Evolutionary conservation across 2,797 vertebrate genomes (phyloP).

Genomic region (Etheostoma perlongum): DNA sequence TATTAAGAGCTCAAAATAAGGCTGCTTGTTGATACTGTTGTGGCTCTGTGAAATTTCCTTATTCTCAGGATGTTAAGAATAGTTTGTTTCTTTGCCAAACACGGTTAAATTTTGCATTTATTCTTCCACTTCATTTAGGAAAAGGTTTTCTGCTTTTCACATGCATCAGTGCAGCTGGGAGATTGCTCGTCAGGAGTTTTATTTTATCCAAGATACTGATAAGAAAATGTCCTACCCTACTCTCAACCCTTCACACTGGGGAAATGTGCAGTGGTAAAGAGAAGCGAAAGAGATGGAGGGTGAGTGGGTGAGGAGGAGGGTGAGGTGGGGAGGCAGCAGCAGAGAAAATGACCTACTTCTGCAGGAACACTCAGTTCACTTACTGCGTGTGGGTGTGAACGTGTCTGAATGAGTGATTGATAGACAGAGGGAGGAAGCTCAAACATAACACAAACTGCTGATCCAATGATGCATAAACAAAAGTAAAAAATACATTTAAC

Average conservation of each 20-base stretch:
- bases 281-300: slow-evolving; percentile 11
- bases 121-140: background rate
- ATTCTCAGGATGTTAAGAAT: background rate
- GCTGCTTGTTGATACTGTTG: background rate
- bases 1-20: no score
- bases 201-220: background rate
- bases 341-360: slow-evolving; percentile 74
- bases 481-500: background rate
- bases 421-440: slow-evolving; percentile 54
- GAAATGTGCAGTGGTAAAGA: slow-evolving; percentile 22
- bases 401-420: slow-evolving; percentile 66
- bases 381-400: slow-evolving; percentile 53
- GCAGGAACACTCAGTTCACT: slow-evolving; percentile 72
- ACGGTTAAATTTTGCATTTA: background rate
- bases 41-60: background rate
- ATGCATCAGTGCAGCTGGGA: background rate
- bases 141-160: background rate
- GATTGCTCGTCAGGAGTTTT: background rate
- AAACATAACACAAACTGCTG: slow-evolving; percentile 39
- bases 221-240: slow-evolving; percentile 18
- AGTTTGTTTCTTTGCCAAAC: background rate
- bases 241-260: slow-evolving; percentile 21
- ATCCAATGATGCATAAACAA: slow-evolving; percentile 31
- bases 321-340: slow-evolving; percentile 35
- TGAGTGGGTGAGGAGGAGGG: slow-evolving; percentile 23